Base-by-base conservation (phyloP, 2,113 vertebrate species). In the Silurus meridionalis region DNA sequence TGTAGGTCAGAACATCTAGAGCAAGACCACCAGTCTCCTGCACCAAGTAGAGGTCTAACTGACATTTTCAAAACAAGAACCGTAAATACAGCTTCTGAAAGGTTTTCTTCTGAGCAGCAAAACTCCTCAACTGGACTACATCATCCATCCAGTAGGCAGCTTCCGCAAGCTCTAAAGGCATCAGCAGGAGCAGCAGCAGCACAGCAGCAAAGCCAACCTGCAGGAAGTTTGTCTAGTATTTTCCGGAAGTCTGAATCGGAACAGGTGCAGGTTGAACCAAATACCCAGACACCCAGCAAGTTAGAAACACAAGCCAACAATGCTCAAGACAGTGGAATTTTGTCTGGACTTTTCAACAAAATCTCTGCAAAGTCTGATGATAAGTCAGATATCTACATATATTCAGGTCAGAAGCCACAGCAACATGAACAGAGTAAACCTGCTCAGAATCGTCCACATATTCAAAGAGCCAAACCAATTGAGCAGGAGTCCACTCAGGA, bases 181-280 rank as follows among this genome's bases (percentile, higher is more conserved):
- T 66, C 11, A 71, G 64, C 48, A 86, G 52, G 86, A 64, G 63
- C 91, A 55, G 78, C 84, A 64, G 63, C 87, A 80, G 69, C 82
- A 25, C 90, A 92, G 72, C 90, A 92, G 64, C 86, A 92, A 4
- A 86, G 50, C 92, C 91, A 94, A 83, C 80, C 91, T 89, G 91
- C 91, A 83, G 91, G 93, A 37, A 81, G 95, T 69, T 88, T 95
- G 78, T 94, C 94, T 48, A 93, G 91, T 67, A 89, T 95, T 89
- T 93, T 96, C 87, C 98, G 95, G 82, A 94, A 95, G 91, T 91
- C 94, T 89, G 93, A 95, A 78, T 91, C 92, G 82, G 95, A 96
- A 46, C 91, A 92, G 66, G 83, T 87, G 74, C 84, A 86, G 80
- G 28, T 77, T 46, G 83, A 88, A 55, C 25, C 60, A 85, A 50